Evolutionary conservation across 2,888 invertebrate genomes (phyloP), one percentile per base, ranked within the genome.

Genomic region (Theodoxus fluviatilis): DNA sequence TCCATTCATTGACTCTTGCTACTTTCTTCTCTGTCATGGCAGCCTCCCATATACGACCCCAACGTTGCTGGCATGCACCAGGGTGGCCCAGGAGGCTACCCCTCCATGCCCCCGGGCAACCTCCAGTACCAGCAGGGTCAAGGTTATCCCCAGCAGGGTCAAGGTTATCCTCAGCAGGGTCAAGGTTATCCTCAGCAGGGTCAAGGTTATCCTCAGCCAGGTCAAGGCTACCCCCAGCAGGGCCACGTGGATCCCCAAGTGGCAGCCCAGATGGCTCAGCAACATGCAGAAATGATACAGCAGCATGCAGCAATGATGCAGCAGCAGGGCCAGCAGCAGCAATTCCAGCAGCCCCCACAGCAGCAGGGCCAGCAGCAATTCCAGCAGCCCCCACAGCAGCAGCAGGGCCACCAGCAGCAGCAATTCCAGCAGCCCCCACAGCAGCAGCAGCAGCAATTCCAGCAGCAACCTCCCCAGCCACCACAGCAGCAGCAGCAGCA

Each of bases 321-420:
- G n/a, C n/a, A n/a, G n/a, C n/a, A n/a, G n/a, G n/a, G n/a, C n/a
- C n/a, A n/a, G n/a, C n/a, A n/a, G n/a, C n/a, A n/a, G n/a, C n/a
- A 37, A 40, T 49, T 49, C 18, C 69, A 69, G 15, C 69, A 40
- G 25, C 64, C 1, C 3, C 37, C 65, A 65, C 35, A 9, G 9
- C 52, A 43, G 43, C 43, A 43, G 9, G 9, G 9, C 15, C 43
- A 43, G 15, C 43, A 43, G 43, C 9, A 18, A 43, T 12, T 22
- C 2, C 67, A 67, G 52, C 49, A 6, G 4, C 67, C 67, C 9
- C 35, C 31, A 3, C 49, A 52, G 52, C 57, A 55, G 18, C 57
- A 37, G 22, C 28, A 7, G 9, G n/a, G 31, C 40, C 15, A 22
- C 9, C 28, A 47, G 22, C 37, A 38, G 22, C 22, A 43, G n/a